These are phyloP conservation scores for Ormyrus thymus DNA, from an alignment of 2,888 invertebrate species.

Conservation along the genomic window DNA sequence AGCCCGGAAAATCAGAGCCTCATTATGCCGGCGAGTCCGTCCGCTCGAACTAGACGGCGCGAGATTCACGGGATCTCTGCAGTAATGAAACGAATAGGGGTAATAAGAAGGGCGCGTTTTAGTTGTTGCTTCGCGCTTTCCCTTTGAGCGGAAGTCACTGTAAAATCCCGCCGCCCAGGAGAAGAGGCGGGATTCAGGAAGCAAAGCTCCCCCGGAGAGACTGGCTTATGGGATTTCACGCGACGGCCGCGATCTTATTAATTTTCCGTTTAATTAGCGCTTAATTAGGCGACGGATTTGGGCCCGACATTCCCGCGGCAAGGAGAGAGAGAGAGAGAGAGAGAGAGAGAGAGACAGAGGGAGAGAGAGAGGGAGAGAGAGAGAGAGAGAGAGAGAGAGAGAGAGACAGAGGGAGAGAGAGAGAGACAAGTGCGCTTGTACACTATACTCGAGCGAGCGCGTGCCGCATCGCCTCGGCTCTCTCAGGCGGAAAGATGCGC, in stretches of 20 bases:
- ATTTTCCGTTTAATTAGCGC: conserved; percentile 69
- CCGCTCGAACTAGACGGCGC: too few relatives aligned
- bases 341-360: neutral
- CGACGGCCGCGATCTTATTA: conserved; percentile 64
- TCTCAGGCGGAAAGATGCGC: too few relatives aligned
- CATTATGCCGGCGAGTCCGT: neutral
- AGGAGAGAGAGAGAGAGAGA: neutral
- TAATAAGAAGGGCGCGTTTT: neutral
- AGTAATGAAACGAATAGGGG: too few relatives aligned
- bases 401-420: too few relatives aligned
- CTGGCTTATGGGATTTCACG: conserved; percentile 48
- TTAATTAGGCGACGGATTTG: conserved; percentile 61
- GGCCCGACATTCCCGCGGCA: neutral
- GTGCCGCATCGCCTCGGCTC: too few relatives aligned
- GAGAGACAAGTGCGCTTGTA: too few relatives aligned
- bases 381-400: neutral
- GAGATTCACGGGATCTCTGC: too few relatives aligned
- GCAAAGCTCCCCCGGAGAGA: conserved; percentile 10
- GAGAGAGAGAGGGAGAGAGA: neutral
- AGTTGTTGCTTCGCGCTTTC: conserved; percentile 5
- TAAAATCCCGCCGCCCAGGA: conserved; percentile 16
- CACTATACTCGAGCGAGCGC: too few relatives aligned
- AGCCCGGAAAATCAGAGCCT: conserved; percentile 9
- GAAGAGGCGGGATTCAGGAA: neutral
- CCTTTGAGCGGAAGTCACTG: conserved; percentile 30